Evolutionary conservation across 1,140 invertebrate species (phyloP).

Genomic region (Galleria mellonella): DNA sequence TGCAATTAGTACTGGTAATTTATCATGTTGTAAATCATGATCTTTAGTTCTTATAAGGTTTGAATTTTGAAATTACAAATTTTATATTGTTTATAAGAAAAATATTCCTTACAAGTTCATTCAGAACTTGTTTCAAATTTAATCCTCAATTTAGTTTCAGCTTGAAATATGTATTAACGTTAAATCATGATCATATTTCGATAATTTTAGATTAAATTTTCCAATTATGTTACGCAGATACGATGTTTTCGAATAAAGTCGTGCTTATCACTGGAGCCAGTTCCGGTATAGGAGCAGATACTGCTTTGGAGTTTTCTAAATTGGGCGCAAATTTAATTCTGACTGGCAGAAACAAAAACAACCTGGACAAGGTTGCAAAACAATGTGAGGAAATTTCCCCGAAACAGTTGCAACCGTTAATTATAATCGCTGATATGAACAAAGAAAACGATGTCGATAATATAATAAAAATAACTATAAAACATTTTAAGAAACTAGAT

Average conservation of each 20-base stretch:
- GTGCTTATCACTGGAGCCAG: constrained; percentile 86
- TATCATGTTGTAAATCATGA: too few species aligned
- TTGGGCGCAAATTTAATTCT: constrained; percentile 80
- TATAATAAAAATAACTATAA: constrained; percentile 76
- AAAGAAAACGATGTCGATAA: constrained; percentile 78
- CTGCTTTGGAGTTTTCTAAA: constrained; percentile 84
- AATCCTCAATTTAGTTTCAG: too few species aligned
- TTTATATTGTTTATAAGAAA: too few species aligned
- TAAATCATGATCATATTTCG: not conserved
- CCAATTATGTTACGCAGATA: constrained; percentile 17
- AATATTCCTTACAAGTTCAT: too few species aligned
- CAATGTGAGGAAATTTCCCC: constrained; percentile 75
- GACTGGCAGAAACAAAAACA: constrained; percentile 75
- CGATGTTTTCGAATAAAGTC: constrained; percentile 79
- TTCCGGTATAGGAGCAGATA: constrained; percentile 90
- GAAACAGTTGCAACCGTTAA: constrained; percentile 64
- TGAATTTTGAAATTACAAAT: too few species aligned
- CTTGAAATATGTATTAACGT: not conserved
- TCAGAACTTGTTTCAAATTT: too few species aligned
- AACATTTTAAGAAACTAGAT: constrained; percentile 78
- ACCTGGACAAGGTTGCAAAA: constrained; percentile 68
- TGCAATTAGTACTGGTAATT: too few species aligned
- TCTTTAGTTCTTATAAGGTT: too few species aligned
- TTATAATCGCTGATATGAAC: constrained; percentile 79
- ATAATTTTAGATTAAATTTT: constrained; percentile 7